A percentile compares a stretch with the other conserved stretches of the same genome.
Evolutionary conservation across 2,797 vertebrate genomes (phyloP).

Genomic region (Chromis chromis): DNA sequence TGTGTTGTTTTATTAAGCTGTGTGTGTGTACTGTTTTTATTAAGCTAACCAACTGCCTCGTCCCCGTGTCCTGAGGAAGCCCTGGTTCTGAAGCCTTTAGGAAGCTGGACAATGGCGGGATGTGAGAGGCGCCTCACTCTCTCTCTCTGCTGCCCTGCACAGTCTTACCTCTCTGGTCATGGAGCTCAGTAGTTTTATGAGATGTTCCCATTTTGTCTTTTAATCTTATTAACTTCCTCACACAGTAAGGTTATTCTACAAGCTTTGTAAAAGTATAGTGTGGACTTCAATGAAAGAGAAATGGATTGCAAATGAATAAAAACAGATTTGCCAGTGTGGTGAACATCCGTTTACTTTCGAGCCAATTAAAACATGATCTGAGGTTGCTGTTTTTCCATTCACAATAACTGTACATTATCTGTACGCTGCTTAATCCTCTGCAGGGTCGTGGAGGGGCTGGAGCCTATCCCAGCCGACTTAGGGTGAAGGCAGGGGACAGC

Average conservation of each 20-base stretch:
- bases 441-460: too few relatives aligned
- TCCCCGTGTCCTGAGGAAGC: conserved; percentile 70
- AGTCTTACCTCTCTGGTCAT: conserved; percentile 25
- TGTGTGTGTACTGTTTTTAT: conserved; percentile 28
- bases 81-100: conserved; percentile 55
- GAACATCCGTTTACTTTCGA: background rate
- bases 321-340: background rate
- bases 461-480: too few relatives aligned
- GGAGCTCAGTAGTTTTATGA: conserved; percentile 18
- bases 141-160: conserved; percentile 16
- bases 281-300: background rate
- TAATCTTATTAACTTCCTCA: conserved; percentile 7
- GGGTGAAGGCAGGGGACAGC: too few relatives aligned
- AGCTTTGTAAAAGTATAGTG: conserved; percentile 2
- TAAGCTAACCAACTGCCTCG: conserved; percentile 17
- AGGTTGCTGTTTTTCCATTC: too few relatives aligned
- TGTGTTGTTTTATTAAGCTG: conserved; percentile 10
- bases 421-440: too few relatives aligned
- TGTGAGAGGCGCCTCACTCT: conserved; percentile 66
- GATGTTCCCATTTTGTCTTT: conserved; percentile 40
- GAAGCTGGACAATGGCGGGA: conserved; percentile 85
- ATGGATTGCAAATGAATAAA: background rate
- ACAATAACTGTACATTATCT: too few relatives aligned
- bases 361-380: background rate
- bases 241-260: background rate